Evolutionary conservation across 2,113 vertebrate genomes (phyloP).

Genomic region (Oryzias woworae): DNA sequence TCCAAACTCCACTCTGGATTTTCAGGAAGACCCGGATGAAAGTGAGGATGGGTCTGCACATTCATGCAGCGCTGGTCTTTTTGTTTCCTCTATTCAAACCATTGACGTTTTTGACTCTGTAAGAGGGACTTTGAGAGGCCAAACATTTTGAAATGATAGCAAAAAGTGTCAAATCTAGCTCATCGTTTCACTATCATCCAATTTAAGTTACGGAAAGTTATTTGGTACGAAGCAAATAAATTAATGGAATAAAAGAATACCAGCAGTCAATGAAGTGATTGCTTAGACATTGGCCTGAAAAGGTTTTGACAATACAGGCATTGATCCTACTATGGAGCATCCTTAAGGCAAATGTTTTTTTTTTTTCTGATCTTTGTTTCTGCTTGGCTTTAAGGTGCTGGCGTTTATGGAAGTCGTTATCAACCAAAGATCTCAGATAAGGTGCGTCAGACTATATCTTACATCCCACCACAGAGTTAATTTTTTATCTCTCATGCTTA

Average conservation of each 20-base stretch:
- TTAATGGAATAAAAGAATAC: background rate
- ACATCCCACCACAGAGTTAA: constrained; percentile 19
- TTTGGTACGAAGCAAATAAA: background rate
- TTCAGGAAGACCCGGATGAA: constrained; percentile 41
- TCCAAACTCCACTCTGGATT: constrained; percentile 55
- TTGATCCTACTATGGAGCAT: too few species aligned
- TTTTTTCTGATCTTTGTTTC: constrained; percentile 3
- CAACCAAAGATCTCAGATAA: constrained; percentile 44
- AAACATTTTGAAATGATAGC: background rate
- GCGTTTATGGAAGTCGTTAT: constrained; percentile 33
- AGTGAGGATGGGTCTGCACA: constrained; percentile 24
- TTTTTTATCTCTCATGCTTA: constrained; percentile 48
- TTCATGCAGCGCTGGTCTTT: constrained; percentile 29
- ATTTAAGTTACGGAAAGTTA: constrained; percentile 7
- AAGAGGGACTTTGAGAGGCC: background rate
- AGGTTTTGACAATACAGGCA: too few species aligned
- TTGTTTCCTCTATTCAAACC: constrained; percentile 28
- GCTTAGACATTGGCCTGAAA: constrained; percentile 17
- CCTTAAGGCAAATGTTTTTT: constrained; percentile 4
- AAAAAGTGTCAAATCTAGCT: constrained; percentile 16
- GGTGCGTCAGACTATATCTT: constrained; percentile 48
- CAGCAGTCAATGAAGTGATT: constrained; percentile 2
- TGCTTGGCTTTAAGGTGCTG: constrained; percentile 22
- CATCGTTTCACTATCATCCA: background rate
- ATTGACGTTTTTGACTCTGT: constrained; percentile 20